Percentiles rank a stretch among this genome's conserved stretches.
Evolutionary conservation across 2,888 invertebrate species (phyloP).

Genomic region (Lasioglossum figueresi): DNA sequence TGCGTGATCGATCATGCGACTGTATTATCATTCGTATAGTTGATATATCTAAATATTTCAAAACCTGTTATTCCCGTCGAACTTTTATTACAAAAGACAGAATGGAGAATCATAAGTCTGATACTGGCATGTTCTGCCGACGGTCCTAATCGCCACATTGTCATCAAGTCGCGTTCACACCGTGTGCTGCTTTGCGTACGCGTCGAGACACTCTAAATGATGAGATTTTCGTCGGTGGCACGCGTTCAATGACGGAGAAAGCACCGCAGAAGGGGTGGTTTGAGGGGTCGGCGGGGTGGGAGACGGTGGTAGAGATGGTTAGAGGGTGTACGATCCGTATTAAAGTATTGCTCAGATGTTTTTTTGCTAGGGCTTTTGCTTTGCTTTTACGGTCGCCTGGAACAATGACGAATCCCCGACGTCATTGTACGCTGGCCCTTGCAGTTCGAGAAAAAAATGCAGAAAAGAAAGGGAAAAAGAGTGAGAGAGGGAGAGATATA

Average conservation of each 20-base stretch:
- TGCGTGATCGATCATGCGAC: not conserved
- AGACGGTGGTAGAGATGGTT: not conserved
- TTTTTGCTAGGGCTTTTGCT: slow-evolving; percentile 60
- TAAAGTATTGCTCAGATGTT: slow-evolving; percentile 78
- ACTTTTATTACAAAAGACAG: not conserved
- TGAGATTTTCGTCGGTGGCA: slow-evolving; percentile 76
- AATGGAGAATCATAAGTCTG: not conserved
- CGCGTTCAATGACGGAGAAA: slow-evolving; percentile 35
- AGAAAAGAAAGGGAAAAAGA: slow-evolving; percentile 51
- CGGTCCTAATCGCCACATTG: not conserved
- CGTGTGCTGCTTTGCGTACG: slow-evolving; percentile 44
- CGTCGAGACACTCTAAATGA: slow-evolving; percentile 80
- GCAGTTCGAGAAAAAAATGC: slow-evolving; percentile 60
- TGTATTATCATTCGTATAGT: not conserved
- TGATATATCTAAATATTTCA: not conserved
- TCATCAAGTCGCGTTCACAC: slow-evolving; percentile 48
- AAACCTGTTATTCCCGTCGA: not conserved
- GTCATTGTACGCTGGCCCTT: slow-evolving; percentile 73
- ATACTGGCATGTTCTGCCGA: not conserved
- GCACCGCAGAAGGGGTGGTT: slow-evolving; percentile 12
- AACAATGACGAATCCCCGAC: slow-evolving; percentile 79
- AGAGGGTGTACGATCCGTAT: slow-evolving; percentile 66
- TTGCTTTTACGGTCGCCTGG: slow-evolving; percentile 73
- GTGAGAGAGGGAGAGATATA: not conserved
- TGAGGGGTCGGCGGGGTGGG: not conserved